phyloP scores from a whole-genome alignment of 2,888 invertebrate species.

The Drosophila tanythrix region DNA sequence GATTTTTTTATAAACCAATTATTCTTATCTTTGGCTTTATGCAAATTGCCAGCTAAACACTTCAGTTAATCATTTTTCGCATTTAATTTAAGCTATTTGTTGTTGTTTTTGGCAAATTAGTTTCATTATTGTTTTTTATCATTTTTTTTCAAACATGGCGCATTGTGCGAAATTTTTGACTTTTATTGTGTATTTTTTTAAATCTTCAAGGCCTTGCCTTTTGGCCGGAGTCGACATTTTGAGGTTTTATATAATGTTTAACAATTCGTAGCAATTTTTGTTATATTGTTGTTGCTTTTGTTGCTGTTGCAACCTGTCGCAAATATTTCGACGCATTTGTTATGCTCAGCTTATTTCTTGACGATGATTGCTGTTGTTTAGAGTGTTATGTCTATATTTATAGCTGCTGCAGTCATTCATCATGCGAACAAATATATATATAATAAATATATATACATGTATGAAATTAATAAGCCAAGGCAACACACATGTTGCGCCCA shows the following conservation, averaged over 20 bases:
- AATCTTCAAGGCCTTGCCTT: constrained; percentile 74
- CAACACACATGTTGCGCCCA: constrained; percentile 56
- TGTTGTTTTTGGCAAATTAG: constrained; percentile 63
- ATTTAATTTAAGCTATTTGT: constrained; percentile 21
- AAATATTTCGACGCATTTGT: constrained; percentile 76
- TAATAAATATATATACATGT: background rate
- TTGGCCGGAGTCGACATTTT: constrained; percentile 65
- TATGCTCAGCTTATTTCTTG: constrained; percentile 76
- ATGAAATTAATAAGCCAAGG: constrained; percentile 49
- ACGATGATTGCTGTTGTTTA: constrained; percentile 41
- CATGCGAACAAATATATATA: constrained; percentile 45
- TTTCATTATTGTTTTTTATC: constrained; percentile 56
- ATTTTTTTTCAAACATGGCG: constrained; percentile 38
- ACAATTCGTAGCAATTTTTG: constrained; percentile 37
- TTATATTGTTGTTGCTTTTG: constrained; percentile 20
- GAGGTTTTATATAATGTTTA: constrained; percentile 66
- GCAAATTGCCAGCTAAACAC: constrained; percentile 58
- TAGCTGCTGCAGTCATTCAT: constrained; percentile 76
- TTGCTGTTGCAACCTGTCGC: constrained; percentile 74
- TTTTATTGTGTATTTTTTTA: constrained; percentile 37
- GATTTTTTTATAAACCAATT: constrained; percentile 16
- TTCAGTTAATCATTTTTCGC: constrained; percentile 36
- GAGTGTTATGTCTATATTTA: constrained; percentile 59
- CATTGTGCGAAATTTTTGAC: constrained; percentile 52
- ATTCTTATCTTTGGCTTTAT: constrained; percentile 47